phyloP scores from a whole-genome alignment of 2,888 invertebrate genomes.

The Cotesia congregata region DNA sequence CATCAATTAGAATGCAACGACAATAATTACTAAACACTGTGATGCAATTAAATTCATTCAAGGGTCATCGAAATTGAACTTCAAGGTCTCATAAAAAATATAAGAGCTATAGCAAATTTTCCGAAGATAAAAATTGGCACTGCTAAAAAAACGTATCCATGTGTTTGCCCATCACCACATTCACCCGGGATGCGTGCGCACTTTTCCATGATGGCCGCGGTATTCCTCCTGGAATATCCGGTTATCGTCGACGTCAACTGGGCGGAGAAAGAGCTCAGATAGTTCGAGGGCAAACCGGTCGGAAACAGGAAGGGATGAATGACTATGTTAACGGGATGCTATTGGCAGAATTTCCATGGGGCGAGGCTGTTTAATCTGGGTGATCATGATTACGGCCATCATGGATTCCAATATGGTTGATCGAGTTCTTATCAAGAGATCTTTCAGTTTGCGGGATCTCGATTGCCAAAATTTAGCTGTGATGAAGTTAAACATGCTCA shows the following conservation, averaged over 20 bases:
- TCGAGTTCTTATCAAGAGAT: slow-evolving; percentile 39
- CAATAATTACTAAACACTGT: no score
- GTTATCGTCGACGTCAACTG: slow-evolving; percentile 37
- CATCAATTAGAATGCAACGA: no score
- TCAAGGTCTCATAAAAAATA: neutral
- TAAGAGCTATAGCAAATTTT: neutral
- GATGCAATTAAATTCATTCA: neutral
- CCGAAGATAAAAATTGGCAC: neutral
- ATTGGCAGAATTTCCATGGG: slow-evolving; percentile 62
- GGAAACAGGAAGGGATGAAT: slow-evolving; percentile 61
- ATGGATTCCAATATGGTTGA: slow-evolving; percentile 66
- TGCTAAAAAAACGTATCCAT: slow-evolving; percentile 15
- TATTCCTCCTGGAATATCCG: slow-evolving; percentile 40
- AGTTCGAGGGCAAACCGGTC: slow-evolving; percentile 49
- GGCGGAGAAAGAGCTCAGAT: slow-evolving; percentile 45
- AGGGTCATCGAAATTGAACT: neutral
- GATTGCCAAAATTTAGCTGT: neutral
- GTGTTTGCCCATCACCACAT: neutral
- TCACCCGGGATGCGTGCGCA: slow-evolving; percentile 60
- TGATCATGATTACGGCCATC: slow-evolving; percentile 63
- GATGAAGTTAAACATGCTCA: neutral
- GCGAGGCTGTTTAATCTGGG: slow-evolving; percentile 56
- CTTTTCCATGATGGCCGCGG: slow-evolving; percentile 63
- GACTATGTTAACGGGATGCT: slow-evolving; percentile 54
- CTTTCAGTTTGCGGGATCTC: slow-evolving; percentile 26